Conservation (phyloP, 2,888 invertebrate genomes). For the Clostera curtula region DNA sequence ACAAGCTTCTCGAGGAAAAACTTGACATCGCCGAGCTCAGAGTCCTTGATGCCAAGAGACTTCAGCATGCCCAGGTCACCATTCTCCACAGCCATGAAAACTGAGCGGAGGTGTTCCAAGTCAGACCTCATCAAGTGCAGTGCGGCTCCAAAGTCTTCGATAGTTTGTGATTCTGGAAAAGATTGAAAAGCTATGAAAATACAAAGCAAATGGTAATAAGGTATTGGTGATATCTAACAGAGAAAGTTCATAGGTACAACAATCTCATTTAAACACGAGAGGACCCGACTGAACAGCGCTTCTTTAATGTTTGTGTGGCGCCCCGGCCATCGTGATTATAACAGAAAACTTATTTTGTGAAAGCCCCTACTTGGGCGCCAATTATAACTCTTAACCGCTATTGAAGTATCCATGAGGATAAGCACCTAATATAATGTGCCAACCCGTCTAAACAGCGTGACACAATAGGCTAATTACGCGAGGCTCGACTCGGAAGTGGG, state of each 20-base stretch:
- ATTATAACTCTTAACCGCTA: slow-evolving; percentile 6
- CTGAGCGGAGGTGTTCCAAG: slow-evolving; percentile 92
- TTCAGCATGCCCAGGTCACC: slow-evolving; percentile 95
- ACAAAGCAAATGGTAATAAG: too few relatives aligned
- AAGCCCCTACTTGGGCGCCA: slow-evolving; percentile 16
- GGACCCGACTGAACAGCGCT: too few relatives aligned
- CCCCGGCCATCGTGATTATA: too few relatives aligned
- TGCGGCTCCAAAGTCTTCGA: slow-evolving; percentile 95
- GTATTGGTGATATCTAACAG: too few relatives aligned
- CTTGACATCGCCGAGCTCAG: slow-evolving; percentile 95
- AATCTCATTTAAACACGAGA: too few relatives aligned
- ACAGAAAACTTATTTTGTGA: background rate
- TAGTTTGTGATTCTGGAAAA: slow-evolving; percentile 90
- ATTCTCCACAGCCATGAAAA: slow-evolving; percentile 96
- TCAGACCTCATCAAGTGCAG: slow-evolving; percentile 90
- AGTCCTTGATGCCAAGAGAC: slow-evolving; percentile 95
- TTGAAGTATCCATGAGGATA: slow-evolving; percentile 5
- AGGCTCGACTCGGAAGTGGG: too few relatives aligned
- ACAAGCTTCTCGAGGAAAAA: slow-evolving; percentile 97
- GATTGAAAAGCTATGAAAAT: background rate
- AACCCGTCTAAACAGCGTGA: too few relatives aligned
- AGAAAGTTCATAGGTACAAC: too few relatives aligned
- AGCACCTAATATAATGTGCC: too few relatives aligned
- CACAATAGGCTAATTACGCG: too few relatives aligned
- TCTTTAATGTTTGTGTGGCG: too few relatives aligned